These are phyloP conservation scores for Ostrea edulis DNA, from an alignment of 1,140 invertebrate species.

Conservation along the genomic window DNA sequence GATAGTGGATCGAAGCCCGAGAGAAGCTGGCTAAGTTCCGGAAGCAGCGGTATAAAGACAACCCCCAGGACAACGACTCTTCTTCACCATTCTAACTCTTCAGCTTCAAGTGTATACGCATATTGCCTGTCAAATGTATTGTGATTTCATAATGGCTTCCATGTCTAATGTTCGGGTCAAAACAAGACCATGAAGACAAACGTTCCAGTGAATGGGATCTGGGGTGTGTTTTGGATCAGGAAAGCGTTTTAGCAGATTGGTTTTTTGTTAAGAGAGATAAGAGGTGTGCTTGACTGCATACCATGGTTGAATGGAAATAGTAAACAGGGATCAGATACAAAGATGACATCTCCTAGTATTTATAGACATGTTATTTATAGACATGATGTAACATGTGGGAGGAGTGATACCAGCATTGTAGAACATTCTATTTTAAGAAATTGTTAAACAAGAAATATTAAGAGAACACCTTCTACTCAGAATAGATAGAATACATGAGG, in stretches of 20 bases:
- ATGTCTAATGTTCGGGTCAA: background rate
- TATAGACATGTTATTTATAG: background rate
- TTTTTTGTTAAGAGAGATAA: background rate
- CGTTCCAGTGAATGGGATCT: background rate
- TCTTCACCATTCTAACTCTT: constrained; percentile 57
- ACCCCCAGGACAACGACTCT: constrained; percentile 66
- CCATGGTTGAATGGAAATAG: background rate
- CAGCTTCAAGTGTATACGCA: background rate
- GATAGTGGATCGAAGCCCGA: constrained; percentile 94
- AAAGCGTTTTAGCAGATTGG: background rate
- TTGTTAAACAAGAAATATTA: background rate
- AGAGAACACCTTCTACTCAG: too few relatives aligned
- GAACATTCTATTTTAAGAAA: background rate
- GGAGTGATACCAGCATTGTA: too few relatives aligned
- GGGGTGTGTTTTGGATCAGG: background rate
- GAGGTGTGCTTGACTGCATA: background rate
- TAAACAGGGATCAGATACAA: background rate
- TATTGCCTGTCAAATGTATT: constrained; percentile 19
- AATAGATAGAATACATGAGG: too few relatives aligned
- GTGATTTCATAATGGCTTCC: constrained; percentile 22
- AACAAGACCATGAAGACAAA: background rate
- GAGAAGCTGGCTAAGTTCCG: constrained; percentile 86
- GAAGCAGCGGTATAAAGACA: constrained; percentile 77
- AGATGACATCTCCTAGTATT: background rate
- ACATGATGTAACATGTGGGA: background rate